Evolutionary conservation across 1,140 invertebrate genomes (phyloP).

Genomic region (Drosophila equinoxialis): DNA sequence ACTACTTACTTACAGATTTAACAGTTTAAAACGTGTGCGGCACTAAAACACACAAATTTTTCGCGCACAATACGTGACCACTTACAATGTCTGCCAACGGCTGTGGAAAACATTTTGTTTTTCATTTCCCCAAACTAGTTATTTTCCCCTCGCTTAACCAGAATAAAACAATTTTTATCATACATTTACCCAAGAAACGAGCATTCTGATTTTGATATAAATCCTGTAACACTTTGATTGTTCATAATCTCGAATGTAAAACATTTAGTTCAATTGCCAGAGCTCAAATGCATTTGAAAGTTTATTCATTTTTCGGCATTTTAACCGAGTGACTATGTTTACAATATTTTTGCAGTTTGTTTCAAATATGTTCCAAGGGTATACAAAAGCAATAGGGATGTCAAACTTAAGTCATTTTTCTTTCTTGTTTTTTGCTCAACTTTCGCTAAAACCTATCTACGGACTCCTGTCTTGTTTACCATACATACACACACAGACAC

Average conservation of each 20-base stretch:
- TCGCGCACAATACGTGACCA: constrained; percentile 63
- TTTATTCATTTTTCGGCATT: too few species aligned
- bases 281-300: too few species aligned
- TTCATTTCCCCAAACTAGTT: constrained; percentile 18
- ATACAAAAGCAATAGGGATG: not conserved
- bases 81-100: constrained; percentile 42
- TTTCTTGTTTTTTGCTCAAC: not conserved
- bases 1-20: constrained; percentile 44
- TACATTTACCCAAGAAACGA: constrained; percentile 13
- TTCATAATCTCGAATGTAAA: too few species aligned
- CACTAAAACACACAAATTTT: constrained; percentile 31
- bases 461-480: constrained; percentile 17
- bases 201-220: not conserved
- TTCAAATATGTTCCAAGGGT: constrained; percentile 1
- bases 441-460: constrained; percentile 14
- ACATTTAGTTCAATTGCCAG: too few species aligned
- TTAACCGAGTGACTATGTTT: too few species aligned
- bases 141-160: constrained; percentile 13
- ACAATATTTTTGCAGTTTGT: too few species aligned
- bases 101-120: constrained; percentile 23
- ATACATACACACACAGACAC: constrained; percentile 1
- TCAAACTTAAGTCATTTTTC: not conserved
- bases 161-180: constrained; percentile 36
- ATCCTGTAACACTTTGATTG: not conserved
- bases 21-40: constrained; percentile 25